Evolutionary conservation across 2,888 invertebrate genomes (phyloP).

Genomic region (Sepioteuthis lessoniana): DNA sequence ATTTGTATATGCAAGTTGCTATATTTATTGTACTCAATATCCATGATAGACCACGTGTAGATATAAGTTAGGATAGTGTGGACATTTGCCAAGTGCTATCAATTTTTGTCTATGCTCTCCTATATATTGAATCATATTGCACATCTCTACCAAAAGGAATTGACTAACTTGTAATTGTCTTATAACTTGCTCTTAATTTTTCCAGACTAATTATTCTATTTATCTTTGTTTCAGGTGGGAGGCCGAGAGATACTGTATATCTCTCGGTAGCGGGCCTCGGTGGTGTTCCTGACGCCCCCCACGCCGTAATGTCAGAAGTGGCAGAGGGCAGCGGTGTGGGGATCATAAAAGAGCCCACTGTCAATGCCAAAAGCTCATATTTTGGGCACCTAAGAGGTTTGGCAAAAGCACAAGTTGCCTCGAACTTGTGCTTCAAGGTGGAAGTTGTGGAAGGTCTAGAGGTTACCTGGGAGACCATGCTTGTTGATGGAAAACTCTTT

Average conservation of each 20-base stretch:
- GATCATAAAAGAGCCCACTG: slow-evolving; percentile 83
- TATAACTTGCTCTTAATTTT: no score
- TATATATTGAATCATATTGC: no score
- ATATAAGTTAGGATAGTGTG: no score
- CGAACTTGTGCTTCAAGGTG: slow-evolving; percentile 78
- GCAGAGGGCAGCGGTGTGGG: slow-evolving; percentile 84
- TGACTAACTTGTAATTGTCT: no score
- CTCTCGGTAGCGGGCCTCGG: slow-evolving; percentile 99
- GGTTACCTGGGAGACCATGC: slow-evolving; percentile 89
- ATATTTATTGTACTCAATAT: no score
- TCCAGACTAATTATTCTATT: background rate
- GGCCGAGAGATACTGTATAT: slow-evolving; percentile 78
- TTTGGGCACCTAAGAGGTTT: slow-evolving; percentile 52
- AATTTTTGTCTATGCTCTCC: no score
- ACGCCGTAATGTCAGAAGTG: slow-evolving; percentile 81
- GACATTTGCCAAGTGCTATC: no score
- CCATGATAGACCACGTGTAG: no score
- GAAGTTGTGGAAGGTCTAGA: slow-evolving; percentile 85
- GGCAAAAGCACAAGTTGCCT: slow-evolving; percentile 62
- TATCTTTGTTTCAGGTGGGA: slow-evolving; percentile 60
- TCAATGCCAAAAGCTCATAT: slow-evolving; percentile 72
- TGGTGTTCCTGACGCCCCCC: slow-evolving; percentile 99
- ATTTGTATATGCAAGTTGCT: no score
- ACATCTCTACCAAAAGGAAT: no score
- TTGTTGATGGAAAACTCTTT: slow-evolving; percentile 85